phyloP scores from a whole-genome alignment of 2,113 vertebrate genomes.

The Melospiza georgiana region DNA sequence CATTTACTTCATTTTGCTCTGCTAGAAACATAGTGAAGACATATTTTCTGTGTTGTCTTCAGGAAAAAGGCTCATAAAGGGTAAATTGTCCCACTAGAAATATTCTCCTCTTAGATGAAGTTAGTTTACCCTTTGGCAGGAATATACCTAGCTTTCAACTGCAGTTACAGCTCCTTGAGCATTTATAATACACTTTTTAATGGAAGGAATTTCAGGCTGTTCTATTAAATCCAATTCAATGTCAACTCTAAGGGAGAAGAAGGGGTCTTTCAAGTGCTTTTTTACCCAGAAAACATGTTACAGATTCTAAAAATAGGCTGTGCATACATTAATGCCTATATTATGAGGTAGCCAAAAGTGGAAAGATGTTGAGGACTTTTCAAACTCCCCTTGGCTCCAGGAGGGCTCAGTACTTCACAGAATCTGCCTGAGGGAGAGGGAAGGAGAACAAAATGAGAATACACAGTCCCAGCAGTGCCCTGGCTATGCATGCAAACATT shows the following conservation, averaged over 20 bases:
- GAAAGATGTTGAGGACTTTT: not conserved
- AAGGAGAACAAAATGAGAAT: constrained; percentile 40
- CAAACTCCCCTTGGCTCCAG: not conserved
- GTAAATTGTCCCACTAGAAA: constrained; percentile 15
- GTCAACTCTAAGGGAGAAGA: not conserved
- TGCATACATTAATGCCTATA: constrained; percentile 41
- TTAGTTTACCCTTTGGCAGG: constrained; percentile 45
- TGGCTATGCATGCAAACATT: not conserved
- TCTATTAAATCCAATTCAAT: constrained; percentile 56
- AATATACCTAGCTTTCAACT: constrained; percentile 11
- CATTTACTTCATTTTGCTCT: constrained; percentile 16
- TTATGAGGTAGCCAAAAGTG: constrained; percentile 2
- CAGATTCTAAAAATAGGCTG: constrained; percentile 31
- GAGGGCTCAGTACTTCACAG: constrained; percentile 23
- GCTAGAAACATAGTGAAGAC: not conserved
- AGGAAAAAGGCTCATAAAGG: constrained; percentile 14
- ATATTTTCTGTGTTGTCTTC: not conserved
- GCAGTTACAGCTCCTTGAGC: constrained; percentile 55
- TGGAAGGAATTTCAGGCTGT: constrained; percentile 59
- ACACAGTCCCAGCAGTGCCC: not conserved
- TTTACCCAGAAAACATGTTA: constrained; percentile 1
- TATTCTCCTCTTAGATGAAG: not conserved
- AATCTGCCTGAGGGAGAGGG: not conserved
- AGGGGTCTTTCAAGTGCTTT: constrained; percentile 26
- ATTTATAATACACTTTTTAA: constrained; percentile 61